A percentile compares a stretch with the other conserved stretches of the same genome.
Conservation (phyloP, 2,113 vertebrate species). For the Oenanthe melanoleuca region DNA sequence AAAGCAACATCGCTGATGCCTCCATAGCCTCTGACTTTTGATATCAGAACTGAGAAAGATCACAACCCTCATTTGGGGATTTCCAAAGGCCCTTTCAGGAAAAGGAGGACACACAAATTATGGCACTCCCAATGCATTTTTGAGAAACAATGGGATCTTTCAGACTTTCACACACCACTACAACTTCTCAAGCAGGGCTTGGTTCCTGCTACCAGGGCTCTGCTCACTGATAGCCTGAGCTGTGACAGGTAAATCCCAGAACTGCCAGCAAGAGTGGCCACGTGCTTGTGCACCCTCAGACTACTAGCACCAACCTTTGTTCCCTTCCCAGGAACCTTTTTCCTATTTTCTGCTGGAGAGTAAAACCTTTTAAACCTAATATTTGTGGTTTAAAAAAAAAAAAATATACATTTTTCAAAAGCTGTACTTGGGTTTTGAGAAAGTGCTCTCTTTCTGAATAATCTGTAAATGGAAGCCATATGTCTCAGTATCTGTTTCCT, state of each 20-base stretch:
- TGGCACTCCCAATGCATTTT: not conserved
- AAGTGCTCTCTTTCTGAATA: not conserved
- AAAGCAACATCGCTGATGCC: not conserved
- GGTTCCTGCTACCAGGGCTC: not conserved
- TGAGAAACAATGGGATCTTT: not conserved
- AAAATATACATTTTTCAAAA: not conserved
- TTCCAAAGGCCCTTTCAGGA: not conserved
- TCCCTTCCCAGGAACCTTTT: not conserved
- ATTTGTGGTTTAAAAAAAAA: not conserved
- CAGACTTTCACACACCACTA: not conserved
- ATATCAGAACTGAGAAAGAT: not conserved
- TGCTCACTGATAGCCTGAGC: not conserved
- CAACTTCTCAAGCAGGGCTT: not conserved
- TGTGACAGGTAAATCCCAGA: not conserved
- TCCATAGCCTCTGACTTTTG: not conserved
- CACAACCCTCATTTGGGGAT: not conserved
- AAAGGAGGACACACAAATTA: not conserved
- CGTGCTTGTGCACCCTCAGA: not conserved
- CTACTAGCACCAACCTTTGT: not conserved
- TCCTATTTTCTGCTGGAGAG: not conserved
- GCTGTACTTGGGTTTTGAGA: not conserved
- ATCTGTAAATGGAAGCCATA: slow-evolving; percentile 37
- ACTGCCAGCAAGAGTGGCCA: fast-evolving
- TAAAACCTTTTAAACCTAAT: not conserved
- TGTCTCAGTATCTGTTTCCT: slow-evolving; percentile 44